A percentile compares a stretch with the other conserved stretches of the same genome.
Conservation (phyloP, 53 echinoderm and acorn worm genomes). For the Actinopyga echinites region DNA sequence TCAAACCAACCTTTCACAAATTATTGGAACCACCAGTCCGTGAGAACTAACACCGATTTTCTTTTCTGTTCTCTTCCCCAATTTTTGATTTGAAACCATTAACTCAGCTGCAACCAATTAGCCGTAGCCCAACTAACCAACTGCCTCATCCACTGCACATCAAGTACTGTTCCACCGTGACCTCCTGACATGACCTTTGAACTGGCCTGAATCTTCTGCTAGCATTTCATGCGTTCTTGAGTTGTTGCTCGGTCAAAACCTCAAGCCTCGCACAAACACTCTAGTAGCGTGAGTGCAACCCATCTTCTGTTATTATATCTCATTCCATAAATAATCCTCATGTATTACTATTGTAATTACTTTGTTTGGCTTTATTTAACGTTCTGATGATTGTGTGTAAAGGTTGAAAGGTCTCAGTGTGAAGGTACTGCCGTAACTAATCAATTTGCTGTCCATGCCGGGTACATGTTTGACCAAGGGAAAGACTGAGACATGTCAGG, state of each 20-base stretch:
- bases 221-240: conserved; percentile 48
- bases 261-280: conserved; percentile 28
- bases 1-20: too few relatives aligned
- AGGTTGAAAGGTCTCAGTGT: too few relatives aligned
- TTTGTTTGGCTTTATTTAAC: too few relatives aligned
- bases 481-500: too few relatives aligned
- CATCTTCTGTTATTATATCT: conserved; percentile 25
- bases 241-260: conserved; percentile 32
- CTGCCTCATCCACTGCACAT: conserved; percentile 49
- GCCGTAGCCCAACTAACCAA: conserved; percentile 49
- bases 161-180: conserved; percentile 45
- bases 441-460: too few relatives aligned
- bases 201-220: conserved; percentile 44
- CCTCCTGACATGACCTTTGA: conserved; percentile 31
- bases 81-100: conserved; percentile 61
- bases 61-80: conserved; percentile 57
- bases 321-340: conserved; percentile 8
- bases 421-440: too few relatives aligned
- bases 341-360: too few relatives aligned
- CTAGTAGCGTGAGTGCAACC: conserved; percentile 31
- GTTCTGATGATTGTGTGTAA: too few relatives aligned
- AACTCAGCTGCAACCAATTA: conserved; percentile 56
- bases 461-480: too few relatives aligned
- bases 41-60: conserved; percentile 57
- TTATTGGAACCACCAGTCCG: neutral